Percentiles rank a stretch among this genome's conserved stretches.
Evolutionary conservation across 2,888 invertebrate genomes (phyloP).

Genomic region (Allophyes oxyacanthae): DNA sequence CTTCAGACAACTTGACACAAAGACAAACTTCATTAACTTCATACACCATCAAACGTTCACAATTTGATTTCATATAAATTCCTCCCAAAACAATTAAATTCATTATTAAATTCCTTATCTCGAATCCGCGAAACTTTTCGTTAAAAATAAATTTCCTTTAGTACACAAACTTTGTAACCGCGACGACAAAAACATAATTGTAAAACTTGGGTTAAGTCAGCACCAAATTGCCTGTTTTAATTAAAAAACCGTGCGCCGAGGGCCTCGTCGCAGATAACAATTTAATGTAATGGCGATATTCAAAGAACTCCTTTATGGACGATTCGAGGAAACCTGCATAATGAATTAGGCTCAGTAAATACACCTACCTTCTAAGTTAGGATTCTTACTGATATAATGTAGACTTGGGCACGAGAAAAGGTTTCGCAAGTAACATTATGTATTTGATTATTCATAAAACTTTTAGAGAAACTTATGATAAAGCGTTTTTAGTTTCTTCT

Average conservation of each 20-base stretch:
- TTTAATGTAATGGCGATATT: constrained; percentile 82
- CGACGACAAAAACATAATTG: constrained; percentile 75
- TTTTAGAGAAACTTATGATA: constrained; percentile 51
- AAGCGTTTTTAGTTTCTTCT: constrained; percentile 55
- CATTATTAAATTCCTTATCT: constrained; percentile 52
- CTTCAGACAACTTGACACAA: constrained; percentile 29
- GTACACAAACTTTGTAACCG: constrained; percentile 64
- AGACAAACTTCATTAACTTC: constrained; percentile 27
- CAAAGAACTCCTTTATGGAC: constrained; percentile 80
- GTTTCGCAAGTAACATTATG: constrained; percentile 45
- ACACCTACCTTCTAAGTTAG: constrained; percentile 44
- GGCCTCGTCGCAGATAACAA: constrained; percentile 79
- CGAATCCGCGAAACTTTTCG: constrained; percentile 40
- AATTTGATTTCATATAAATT: constrained; percentile 34
- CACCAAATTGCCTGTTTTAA: constrained; percentile 83
- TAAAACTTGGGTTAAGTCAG: constrained; percentile 76
- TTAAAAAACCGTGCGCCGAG: constrained; percentile 81
- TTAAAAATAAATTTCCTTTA: constrained; percentile 64
- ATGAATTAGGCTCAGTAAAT: constrained; percentile 69
- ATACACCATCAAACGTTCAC: constrained; percentile 5
- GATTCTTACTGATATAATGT: constrained; percentile 32
- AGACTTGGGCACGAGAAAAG: constrained; percentile 37
- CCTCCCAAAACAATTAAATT: constrained; percentile 38
- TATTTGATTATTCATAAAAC: constrained; percentile 54
- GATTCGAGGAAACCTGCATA: constrained; percentile 76